Percentiles rank a stretch among this genome's conserved stretches.
Evolutionary conservation across 2,797 vertebrate genomes (phyloP).

Genomic region (Pseudotriccus pelzelni): DNA sequence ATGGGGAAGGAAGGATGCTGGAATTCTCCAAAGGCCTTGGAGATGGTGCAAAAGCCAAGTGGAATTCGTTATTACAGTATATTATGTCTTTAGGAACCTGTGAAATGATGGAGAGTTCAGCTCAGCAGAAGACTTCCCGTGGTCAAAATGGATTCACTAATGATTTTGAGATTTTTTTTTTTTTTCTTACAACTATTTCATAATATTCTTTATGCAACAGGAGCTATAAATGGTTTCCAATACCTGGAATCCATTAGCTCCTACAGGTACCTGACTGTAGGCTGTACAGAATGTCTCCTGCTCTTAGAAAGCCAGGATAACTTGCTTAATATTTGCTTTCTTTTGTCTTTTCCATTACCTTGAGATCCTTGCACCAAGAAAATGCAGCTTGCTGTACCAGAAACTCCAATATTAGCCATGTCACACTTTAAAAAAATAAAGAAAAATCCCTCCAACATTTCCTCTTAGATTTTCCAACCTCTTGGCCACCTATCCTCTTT

Average conservation of each 20-base stretch:
- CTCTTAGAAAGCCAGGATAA: background rate
- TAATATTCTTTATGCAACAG: background rate
- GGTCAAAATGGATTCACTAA: background rate
- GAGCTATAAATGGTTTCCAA: background rate
- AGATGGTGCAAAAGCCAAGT: accelerated
- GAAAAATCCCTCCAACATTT: background rate
- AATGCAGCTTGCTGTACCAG: background rate
- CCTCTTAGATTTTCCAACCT: background rate
- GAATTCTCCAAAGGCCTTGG: background rate
- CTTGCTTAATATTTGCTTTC: background rate
- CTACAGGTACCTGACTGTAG: background rate
- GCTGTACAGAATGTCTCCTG: background rate
- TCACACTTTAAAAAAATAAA: background rate
- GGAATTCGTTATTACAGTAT: background rate
- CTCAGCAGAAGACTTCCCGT: background rate
- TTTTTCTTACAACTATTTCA: background rate
- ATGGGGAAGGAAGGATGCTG: background rate
- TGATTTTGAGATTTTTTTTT: background rate
- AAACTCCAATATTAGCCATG: background rate
- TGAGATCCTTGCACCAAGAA: background rate
- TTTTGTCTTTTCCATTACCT: background rate
- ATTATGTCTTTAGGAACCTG: background rate
- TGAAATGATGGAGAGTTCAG: background rate
- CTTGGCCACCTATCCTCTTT: constrained; percentile 54
- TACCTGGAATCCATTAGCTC: background rate